Conservation (phyloP, 2,888 invertebrate genomes). For the Trichogramma evanescens region DNA sequence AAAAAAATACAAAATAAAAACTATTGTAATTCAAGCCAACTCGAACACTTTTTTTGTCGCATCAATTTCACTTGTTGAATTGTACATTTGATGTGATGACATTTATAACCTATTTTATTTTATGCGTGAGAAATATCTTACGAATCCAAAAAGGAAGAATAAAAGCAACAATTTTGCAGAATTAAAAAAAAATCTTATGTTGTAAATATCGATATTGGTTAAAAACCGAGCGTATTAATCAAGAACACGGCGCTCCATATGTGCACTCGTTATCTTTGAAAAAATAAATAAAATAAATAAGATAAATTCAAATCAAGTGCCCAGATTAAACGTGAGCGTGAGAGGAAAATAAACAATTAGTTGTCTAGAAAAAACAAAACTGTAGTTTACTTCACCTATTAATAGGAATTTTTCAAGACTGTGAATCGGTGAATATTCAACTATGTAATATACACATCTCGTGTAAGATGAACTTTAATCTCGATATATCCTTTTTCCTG, state of each 20-base stretch:
- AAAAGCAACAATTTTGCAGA: conserved; percentile 21
- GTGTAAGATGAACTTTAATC: conserved; percentile 16
- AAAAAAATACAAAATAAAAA: conserved; percentile 24
- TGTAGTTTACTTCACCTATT: conserved; percentile 27
- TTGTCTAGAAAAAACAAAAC: conserved; percentile 20
- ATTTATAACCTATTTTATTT: conserved; percentile 13
- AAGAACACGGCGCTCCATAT: background rate
- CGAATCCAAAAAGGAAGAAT: conserved; percentile 23
- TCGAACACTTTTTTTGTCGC: conserved; percentile 34
- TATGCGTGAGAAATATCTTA: conserved; percentile 6
- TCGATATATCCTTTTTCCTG: conserved; percentile 3
- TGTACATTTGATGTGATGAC: conserved; percentile 25
- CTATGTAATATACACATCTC: conserved; percentile 3
- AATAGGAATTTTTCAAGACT: conserved; percentile 38
- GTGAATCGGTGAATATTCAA: conserved; percentile 31
- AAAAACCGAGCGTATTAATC: background rate
- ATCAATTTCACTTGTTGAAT: conserved; percentile 33
- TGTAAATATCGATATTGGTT: conserved; percentile 32
- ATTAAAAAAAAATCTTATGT: conserved; percentile 30
- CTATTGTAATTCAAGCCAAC: conserved; percentile 37
- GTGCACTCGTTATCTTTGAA: no score
- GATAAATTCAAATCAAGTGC: conserved; percentile 17
- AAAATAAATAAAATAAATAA: conserved; percentile 15
- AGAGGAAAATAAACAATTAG: conserved; percentile 22
- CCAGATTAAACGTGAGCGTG: conserved; percentile 18